phyloP scores from a whole-genome alignment of 2,888 invertebrate genomes.

The Pammene aurita region DNA sequence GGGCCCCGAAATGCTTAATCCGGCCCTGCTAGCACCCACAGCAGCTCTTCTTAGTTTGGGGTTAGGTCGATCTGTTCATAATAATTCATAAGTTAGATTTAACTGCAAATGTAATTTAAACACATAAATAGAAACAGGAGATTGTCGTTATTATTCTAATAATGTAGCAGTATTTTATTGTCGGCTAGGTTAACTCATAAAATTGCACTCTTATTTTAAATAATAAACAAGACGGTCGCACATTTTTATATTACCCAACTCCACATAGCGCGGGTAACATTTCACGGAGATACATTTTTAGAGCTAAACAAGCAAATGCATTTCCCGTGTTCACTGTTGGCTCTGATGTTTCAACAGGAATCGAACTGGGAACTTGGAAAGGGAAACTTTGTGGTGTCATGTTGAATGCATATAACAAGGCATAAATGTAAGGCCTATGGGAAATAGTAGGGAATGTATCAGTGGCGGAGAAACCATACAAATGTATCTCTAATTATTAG shows the following conservation, averaged over 20 bases:
- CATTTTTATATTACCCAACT: constrained; percentile 3
- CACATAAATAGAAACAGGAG: too few species aligned
- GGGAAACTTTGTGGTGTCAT: not conserved
- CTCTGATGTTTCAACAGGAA: constrained; percentile 7
- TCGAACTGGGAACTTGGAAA: constrained; percentile 16
- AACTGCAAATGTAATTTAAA: too few species aligned
- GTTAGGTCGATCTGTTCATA: too few species aligned
- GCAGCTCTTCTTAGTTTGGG: too few species aligned
- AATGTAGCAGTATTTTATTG: not conserved
- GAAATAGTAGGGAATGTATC: not conserved
- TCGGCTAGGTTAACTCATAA: not conserved
- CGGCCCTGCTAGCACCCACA: too few species aligned
- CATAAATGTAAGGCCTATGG: too few species aligned
- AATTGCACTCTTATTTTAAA: not conserved
- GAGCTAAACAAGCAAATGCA: constrained; percentile 36
- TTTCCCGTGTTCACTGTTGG: constrained; percentile 31
- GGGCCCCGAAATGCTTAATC: too few species aligned
- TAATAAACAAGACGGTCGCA: constrained; percentile 6
- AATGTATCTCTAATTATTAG: too few species aligned
- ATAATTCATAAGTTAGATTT: too few species aligned
- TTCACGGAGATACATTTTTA: constrained; percentile 8
- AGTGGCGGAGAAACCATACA: too few species aligned
- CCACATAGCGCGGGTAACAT: not conserved
- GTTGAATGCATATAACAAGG: constrained; percentile 6
- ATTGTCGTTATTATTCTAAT: not conserved